Conservation (phyloP, 2,113 vertebrate species). For the Sinocyclocheilus rhinocerous region DNA sequence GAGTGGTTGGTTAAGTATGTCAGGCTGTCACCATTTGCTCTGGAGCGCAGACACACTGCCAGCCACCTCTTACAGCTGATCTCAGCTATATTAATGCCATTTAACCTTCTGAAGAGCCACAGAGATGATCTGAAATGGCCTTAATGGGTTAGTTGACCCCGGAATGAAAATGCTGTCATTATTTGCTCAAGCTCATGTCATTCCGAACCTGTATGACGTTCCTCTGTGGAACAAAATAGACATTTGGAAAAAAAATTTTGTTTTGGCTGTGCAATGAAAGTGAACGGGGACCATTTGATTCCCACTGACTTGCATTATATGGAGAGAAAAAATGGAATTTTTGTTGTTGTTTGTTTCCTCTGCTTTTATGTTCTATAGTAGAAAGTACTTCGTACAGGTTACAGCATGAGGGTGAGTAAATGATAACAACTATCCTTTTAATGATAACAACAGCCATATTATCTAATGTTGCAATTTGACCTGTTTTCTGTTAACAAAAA, state of each 20-base stretch:
- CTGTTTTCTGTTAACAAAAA: neutral
- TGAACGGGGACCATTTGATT: neutral
- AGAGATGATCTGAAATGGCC: neutral
- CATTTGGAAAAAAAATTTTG: no score
- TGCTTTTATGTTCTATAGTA: no score
- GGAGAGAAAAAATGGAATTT: neutral
- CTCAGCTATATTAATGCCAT: neutral
- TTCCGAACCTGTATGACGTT: neutral
- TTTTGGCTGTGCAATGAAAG: neutral
- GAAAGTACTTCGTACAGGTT: neutral
- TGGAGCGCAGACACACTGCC: slow-evolving; percentile 5
- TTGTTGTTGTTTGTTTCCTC: no score
- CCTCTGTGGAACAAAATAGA: neutral
- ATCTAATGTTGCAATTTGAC: neutral
- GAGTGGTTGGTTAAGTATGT: slow-evolving; percentile 3
- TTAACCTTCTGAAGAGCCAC: neutral
- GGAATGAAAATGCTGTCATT: neutral
- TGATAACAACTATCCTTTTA: neutral
- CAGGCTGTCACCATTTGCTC: neutral
- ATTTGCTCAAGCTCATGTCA: neutral
- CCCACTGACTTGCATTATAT: neutral
- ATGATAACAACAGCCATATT: neutral
- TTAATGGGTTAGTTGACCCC: neutral
- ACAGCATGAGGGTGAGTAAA: neutral
- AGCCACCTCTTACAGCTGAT: neutral